A percentile compares a stretch with the other conserved stretches of the same genome.
Evolutionary conservation across 2,888 invertebrate species (phyloP).

Genomic region (Lepidonotus clava): DNA sequence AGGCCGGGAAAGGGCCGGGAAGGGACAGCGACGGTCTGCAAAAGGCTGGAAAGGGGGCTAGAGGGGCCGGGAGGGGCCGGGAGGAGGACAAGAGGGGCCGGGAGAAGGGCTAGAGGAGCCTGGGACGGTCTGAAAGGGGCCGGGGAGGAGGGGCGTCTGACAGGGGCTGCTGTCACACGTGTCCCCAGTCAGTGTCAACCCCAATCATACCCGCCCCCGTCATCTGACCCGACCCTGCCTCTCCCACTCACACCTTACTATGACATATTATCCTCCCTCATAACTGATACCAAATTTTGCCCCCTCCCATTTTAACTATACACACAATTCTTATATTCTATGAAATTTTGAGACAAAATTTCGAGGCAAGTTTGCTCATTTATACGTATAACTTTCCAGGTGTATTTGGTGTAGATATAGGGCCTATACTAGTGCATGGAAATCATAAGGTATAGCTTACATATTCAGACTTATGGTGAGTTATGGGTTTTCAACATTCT

Average conservation of each 20-base stretch:
- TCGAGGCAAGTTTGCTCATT: too few species aligned
- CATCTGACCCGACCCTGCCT: neutral
- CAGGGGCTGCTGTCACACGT: neutral
- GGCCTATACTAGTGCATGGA: too few species aligned
- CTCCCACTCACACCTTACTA: neutral
- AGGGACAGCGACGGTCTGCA: neutral
- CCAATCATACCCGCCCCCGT: neutral
- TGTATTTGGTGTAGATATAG: too few species aligned
- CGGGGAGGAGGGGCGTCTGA: neutral
- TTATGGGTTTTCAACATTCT: too few species aligned
- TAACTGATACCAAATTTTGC: neutral
- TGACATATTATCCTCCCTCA: neutral
- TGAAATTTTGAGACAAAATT: too few species aligned
- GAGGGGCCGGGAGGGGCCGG: neutral
- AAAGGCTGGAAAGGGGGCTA: neutral
- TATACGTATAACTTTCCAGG: too few species aligned
- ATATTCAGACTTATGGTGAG: too few species aligned
- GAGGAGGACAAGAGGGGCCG: constrained; percentile 1
- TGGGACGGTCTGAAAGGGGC: too few species aligned
- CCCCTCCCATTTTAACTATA: too few species aligned
- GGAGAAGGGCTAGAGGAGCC: neutral
- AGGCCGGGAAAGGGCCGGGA: neutral
- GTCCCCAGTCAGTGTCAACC: neutral
- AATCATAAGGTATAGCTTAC: too few species aligned
- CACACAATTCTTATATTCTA: too few species aligned